These are phyloP conservation scores for Alosa alosa DNA, from an alignment of 2,113 vertebrate species.

Conservation along the genomic window DNA sequence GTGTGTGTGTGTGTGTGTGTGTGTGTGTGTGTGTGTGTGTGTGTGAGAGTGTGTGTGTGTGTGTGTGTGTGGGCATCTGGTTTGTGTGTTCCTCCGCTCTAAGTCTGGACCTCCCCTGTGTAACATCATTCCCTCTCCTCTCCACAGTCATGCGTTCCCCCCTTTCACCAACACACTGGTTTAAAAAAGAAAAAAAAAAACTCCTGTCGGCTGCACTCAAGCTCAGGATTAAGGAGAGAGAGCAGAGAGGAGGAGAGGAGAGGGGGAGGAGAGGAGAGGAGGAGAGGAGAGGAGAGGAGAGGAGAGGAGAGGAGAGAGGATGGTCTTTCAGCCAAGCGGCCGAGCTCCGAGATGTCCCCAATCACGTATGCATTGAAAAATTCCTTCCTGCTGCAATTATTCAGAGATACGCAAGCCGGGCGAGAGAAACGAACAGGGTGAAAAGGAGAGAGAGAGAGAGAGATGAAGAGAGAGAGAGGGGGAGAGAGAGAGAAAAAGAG, in stretches of 20 bases:
- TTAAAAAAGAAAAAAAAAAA: too few relatives aligned
- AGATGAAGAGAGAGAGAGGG: too few relatives aligned
- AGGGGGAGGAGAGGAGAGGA: background rate
- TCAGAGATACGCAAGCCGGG: slow-evolving; percentile 52
- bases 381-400: slow-evolving; percentile 75
- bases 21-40: slow-evolving; percentile 43
- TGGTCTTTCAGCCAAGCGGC: slow-evolving; percentile 59
- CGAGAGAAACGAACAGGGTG: slow-evolving; percentile 54
- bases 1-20: slow-evolving; percentile 34
- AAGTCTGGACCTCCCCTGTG: too few relatives aligned
- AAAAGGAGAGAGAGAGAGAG: slow-evolving; percentile 32
- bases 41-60: background rate
- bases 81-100: background rate
- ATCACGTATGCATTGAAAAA: slow-evolving; percentile 79
- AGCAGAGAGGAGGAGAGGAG: background rate
- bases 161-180: too few relatives aligned
- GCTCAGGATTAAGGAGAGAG: slow-evolving; percentile 60
- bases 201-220: too few relatives aligned
- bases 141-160: slow-evolving; percentile 35
- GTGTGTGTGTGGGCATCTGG: slow-evolving; percentile 43
- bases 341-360: slow-evolving; percentile 47
- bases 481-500: slow-evolving; percentile 37
- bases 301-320: slow-evolving; percentile 38
- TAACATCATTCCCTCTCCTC: slow-evolving; percentile 32
- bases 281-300: too few relatives aligned